Base-by-base conservation (phyloP, 2,888 invertebrate species). In the Apotomis turbidana region DNA sequence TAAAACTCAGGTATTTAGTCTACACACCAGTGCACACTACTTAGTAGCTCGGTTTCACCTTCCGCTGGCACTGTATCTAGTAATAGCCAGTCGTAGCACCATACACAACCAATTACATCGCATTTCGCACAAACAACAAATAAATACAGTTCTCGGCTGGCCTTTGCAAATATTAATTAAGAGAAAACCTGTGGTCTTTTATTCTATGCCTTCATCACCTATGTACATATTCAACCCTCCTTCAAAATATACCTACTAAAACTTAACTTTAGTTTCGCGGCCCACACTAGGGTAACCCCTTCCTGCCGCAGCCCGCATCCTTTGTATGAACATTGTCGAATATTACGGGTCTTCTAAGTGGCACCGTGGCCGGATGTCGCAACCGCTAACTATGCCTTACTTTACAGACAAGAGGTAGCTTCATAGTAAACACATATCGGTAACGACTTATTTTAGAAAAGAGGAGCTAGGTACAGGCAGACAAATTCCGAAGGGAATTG, bases 291-390 rank as follows among this genome's bases (percentile, higher is more conserved):
- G 57, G 62, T 15, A 61, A 13, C 62, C 67, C 76, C 79, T 83
- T 84, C 82, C 82, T 76, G 78, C 68, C 59, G 79, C 77, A 77
- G 75, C 78, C 85, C 86, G 81, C 85, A 83, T 86, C 86, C 87
- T 84, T 80, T 84, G 83, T 78, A 72, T 74, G 77, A 80, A 81
- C 5, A 83, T 83, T 84, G 83, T 76, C 78, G 77, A 62, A 68
- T 58, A 68, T 74, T 78, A 76, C 27, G 27, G 27, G 73, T 79
- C 76, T 78, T 79, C 79, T 77, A 74, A 80, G 81, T 78, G 77
- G 79, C 78, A 76, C 76, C 71, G 81, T 76, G 83, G 82, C 82
- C 85, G 87, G 87, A 87, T 81, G 81, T 79, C 75, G 70, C 75
- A 78, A 81, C 83, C 81, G 74, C 77, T 74, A 80, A 74, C 74